Evolutionary conservation across 2,113 vertebrate genomes (phyloP).

Genomic region (Hyla sarda): DNA sequence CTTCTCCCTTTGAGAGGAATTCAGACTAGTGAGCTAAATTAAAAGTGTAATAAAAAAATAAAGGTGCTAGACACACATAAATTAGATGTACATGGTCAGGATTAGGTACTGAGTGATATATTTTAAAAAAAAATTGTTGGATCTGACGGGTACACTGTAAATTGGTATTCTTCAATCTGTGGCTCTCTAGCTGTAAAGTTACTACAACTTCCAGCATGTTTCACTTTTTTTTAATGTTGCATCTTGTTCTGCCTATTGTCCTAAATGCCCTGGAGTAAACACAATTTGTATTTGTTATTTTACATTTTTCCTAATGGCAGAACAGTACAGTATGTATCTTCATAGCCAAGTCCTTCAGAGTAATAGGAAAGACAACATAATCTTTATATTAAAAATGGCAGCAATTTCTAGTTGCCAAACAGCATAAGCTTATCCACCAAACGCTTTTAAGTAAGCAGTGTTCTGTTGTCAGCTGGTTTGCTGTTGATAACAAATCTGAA

Average conservation of each 20-base stretch:
- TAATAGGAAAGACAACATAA: background rate
- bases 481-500: conserved; percentile 2
- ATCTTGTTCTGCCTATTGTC: background rate
- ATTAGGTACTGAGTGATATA: too few relatives aligned
- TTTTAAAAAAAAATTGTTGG: too few relatives aligned
- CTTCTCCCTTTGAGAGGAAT: too few relatives aligned
- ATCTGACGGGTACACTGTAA: too few relatives aligned
- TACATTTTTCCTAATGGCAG: too few relatives aligned
- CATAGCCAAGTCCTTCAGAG: background rate
- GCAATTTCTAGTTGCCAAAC: background rate
- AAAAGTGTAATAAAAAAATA: too few relatives aligned
- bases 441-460: background rate
- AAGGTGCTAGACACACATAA: too few relatives aligned
- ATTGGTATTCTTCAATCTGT: too few relatives aligned
- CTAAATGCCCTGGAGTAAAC: background rate
- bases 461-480: background rate
- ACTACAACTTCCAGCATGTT: too few relatives aligned
- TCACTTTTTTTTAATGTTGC: background rate
- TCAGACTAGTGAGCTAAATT: too few relatives aligned
- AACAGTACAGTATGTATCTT: background rate
- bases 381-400: background rate
- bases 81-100: too few relatives aligned
- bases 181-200: too few relatives aligned
- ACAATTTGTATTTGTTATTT: background rate
- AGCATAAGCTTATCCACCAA: background rate